Evolutionary conservation across 1,140 invertebrate genomes (phyloP).

Genomic region (Bicyclus anynana): DNA sequence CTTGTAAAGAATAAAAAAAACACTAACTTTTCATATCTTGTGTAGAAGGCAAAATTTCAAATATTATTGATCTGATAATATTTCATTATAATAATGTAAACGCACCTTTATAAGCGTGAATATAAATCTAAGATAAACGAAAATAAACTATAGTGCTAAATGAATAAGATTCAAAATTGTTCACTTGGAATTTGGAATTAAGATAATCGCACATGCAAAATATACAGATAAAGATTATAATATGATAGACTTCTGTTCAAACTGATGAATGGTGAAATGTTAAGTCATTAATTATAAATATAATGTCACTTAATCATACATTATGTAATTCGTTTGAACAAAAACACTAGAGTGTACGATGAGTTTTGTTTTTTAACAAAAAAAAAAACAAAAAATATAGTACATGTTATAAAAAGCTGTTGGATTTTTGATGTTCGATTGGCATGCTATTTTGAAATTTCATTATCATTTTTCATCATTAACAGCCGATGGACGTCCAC

Average conservation of each 20-base stretch:
- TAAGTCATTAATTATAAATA: conserved; percentile 16
- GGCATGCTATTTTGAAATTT: no score
- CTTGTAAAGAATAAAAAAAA: no score
- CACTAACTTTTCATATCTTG: no score
- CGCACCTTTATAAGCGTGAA: no score
- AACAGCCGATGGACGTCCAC: no score
- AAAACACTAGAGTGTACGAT: background rate
- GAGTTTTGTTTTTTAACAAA: background rate
- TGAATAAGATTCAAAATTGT: conserved; percentile 6
- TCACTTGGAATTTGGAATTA: background rate
- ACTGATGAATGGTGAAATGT: conserved; percentile 16
- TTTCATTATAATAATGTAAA: no score
- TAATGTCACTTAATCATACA: conserved; percentile 20
- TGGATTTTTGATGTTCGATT: no score
- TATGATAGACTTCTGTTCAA: conserved; percentile 24
- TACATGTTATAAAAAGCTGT: no score
- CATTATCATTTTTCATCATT: no score
- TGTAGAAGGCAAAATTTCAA: no score
- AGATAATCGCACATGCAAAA: conserved; percentile 18
- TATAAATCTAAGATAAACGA: background rate
- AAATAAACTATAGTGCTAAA: background rate
- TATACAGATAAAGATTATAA: conserved; percentile 21
- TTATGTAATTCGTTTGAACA: background rate
- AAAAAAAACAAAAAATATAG: no score
- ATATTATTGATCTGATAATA: no score